phyloP scores from a whole-genome alignment of 2,888 invertebrate genomes.

The Yponomeuta cagnagella region DNA sequence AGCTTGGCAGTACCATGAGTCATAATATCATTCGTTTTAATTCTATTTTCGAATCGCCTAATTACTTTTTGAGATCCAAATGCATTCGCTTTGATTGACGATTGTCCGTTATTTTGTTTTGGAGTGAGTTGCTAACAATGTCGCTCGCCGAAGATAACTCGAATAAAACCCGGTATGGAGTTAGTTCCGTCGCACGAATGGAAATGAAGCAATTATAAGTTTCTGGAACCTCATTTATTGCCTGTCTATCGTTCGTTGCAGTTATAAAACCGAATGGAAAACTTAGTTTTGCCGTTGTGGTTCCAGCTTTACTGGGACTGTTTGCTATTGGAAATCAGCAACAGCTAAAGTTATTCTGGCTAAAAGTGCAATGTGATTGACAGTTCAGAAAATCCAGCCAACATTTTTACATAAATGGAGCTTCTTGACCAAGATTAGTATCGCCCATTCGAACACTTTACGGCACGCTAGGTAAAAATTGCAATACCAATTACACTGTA shows the following conservation, averaged over 20 bases:
- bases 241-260: conserved; percentile 60
- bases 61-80: conserved; percentile 12
- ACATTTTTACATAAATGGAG: conserved; percentile 9
- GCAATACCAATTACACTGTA: conserved; percentile 17
- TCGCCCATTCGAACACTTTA: conserved; percentile 15
- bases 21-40: conserved; percentile 15
- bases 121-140: conserved; percentile 9
- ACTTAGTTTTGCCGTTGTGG: conserved; percentile 55
- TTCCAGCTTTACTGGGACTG: conserved; percentile 39
- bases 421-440: conserved; percentile 7
- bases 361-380: conserved; percentile 5
- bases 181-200: conserved; percentile 30
- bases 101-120: conserved; percentile 1
- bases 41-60: conserved; percentile 14
- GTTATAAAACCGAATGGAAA: conserved; percentile 64
- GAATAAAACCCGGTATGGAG: conserved; percentile 12
- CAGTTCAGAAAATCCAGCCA: conserved; percentile 11
- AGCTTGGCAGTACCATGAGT: conserved; percentile 21
- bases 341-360: not conserved
- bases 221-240: conserved; percentile 66
- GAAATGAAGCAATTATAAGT: conserved; percentile 74
- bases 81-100: conserved; percentile 9
- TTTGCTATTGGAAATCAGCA: conserved; percentile 19
- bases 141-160: conserved; percentile 4
- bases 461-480: conserved; percentile 18